Percentiles rank a stretch among this genome's conserved stretches.
These are phyloP conservation scores for Murina feae DNA, from an alignment of 2,113 vertebrate species.

Conservation along the genomic window DNA sequence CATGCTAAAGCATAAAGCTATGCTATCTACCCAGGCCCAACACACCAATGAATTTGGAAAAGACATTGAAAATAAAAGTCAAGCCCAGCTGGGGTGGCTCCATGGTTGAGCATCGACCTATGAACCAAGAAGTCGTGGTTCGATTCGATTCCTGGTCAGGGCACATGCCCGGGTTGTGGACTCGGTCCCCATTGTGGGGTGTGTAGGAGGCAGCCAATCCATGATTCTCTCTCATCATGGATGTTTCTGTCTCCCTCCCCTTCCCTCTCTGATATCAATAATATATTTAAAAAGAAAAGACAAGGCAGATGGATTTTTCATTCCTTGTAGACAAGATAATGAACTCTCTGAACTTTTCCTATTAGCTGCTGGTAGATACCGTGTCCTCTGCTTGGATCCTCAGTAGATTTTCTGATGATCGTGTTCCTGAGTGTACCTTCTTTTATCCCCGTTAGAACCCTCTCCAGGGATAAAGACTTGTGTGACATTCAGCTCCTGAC, in stretches of 20 bases:
- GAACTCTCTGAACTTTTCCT: background rate
- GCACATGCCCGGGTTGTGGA: no score
- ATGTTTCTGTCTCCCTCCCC: no score
- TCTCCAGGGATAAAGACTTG: background rate
- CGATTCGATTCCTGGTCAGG: no score
- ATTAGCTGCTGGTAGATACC: background rate
- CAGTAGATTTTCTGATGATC: background rate
- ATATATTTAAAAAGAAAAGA: no score
- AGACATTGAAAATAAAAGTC: background rate
- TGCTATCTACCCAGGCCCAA: background rate
- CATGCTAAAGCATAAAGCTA: background rate
- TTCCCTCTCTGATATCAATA: no score
- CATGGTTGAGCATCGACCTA: no score
- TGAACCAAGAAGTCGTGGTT: no score
- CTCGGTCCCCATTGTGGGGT: no score
- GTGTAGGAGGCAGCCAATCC: no score
- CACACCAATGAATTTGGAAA: background rate
- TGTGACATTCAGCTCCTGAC: background rate
- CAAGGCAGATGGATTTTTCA: background rate
- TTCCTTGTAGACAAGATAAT: background rate
- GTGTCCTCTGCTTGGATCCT: background rate
- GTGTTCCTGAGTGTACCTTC: background rate
- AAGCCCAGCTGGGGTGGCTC: background rate
- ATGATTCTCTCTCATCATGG: no score
- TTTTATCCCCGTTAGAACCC: background rate